Evolutionary conservation across 1,140 invertebrate genomes (phyloP).

Genomic region (Calephelis virginiensis): DNA sequence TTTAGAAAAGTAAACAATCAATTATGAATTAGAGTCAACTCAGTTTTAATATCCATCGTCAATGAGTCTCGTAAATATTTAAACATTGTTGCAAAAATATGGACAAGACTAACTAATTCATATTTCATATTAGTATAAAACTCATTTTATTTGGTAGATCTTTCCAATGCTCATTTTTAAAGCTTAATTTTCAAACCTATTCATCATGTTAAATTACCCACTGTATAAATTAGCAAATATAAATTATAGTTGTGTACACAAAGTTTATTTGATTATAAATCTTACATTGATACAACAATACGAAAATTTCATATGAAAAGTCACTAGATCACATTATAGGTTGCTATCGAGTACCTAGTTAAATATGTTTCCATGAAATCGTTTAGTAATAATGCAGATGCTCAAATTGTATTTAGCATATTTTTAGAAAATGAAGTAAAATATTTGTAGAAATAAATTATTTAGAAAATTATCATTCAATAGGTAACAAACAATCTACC

Average conservation of each 20-base stretch:
- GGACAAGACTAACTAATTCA: too few species aligned
- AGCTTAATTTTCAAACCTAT: background rate
- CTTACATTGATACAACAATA: background rate
- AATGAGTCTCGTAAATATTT: too few species aligned
- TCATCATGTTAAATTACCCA: background rate
- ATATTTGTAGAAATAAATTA: too few species aligned
- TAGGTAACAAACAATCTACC: background rate
- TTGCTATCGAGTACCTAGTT: background rate
- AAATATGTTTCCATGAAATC: background rate
- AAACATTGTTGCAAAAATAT: too few species aligned
- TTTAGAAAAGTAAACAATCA: too few species aligned
- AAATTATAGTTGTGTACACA: slow-evolving; percentile 10
- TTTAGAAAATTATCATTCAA: slow-evolving; percentile 7
- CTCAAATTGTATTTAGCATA: too few species aligned
- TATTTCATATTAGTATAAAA: too few species aligned
- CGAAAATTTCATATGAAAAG: background rate
- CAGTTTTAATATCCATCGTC: too few species aligned
- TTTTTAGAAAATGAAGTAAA: too few species aligned
- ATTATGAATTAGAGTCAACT: too few species aligned
- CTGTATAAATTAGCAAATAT: slow-evolving; percentile 15
- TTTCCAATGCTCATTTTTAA: background rate
- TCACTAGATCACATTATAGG: slow-evolving; percentile 3
- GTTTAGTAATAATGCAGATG: too few species aligned
- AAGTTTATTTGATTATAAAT: slow-evolving; percentile 7
- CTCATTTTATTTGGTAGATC: too few species aligned